Base-by-base conservation (phyloP, 2,113 vertebrate genomes). In the Lampris incognitus region DNA sequence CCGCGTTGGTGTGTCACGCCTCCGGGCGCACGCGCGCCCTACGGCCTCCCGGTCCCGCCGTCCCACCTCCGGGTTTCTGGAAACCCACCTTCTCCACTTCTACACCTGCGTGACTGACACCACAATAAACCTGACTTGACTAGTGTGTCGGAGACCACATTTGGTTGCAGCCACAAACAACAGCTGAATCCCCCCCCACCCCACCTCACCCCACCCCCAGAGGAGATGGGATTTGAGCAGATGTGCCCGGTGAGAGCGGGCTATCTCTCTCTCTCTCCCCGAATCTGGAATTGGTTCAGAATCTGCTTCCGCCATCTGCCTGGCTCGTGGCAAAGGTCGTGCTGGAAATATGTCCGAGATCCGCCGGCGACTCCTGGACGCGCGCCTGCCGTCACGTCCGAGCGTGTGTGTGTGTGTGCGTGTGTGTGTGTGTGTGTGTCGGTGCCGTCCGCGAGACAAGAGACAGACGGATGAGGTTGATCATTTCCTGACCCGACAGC, bases 291-390 rank as follows among this genome's bases (percentile, higher is more conserved):
- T 48, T 2, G 0, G 42, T 52, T 72, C 69, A 72, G 36, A 54
- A 51, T 63, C 52, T 39, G 38, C 68, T 69, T 78, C 24, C 69
- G 62, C 72, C 49, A 70, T 69, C 73, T 77, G 69, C 75, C 65
- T 68, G 0, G 49, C 54, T 38, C 38, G 1, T n/a, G 60, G 39
- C 51, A 80, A 81, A 88, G 84, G 82, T 77, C 76, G 66, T 44
- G 24, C 59, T 0, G 7, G 65, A 51, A 60, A 51, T 36, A 48
- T 70, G 63, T 79, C 66, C 36, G 61, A 69, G 41, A 51, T 44
- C 57, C 4, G 55, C 51, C 2, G 24, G 24, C 24, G 24, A 24
- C 24, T 24, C 24, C 24, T 24, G 24, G 24, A 24, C 24, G 24
- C 24, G 24, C 24, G 24, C 24, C 24, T 24, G 24, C 24, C 24